These are phyloP conservation scores for Cantharis rustica DNA, from an alignment of 2,888 invertebrate genomes.

Conservation along the genomic window DNA sequence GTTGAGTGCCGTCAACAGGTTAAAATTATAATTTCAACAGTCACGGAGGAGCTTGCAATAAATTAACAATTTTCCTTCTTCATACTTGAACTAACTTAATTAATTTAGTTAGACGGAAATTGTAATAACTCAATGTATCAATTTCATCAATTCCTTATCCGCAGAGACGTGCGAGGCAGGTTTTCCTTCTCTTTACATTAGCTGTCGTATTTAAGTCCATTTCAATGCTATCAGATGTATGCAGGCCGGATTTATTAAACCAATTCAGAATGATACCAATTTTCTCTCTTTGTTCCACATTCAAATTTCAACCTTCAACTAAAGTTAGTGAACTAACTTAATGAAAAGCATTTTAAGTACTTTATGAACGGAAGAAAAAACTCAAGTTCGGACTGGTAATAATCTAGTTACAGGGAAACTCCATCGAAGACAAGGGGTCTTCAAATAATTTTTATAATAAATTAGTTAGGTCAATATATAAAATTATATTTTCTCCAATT, in stretches of 20 bases:
- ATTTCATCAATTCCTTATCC: conserved; percentile 18
- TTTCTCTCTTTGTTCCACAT: conserved; percentile 18
- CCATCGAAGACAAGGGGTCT: no score
- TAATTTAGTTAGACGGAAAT: neutral
- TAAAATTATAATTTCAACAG: neutral
- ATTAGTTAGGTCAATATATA: no score
- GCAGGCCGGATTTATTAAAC: conserved; percentile 23
- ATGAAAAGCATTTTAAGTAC: neutral
- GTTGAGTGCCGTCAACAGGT: neutral
- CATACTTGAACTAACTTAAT: neutral
- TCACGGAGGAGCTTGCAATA: neutral
- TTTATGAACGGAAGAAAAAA: neutral
- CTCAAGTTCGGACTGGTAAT: no score
- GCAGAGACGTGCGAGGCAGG: conserved; percentile 1
- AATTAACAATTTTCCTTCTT: neutral
- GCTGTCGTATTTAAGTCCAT: conserved; percentile 16
- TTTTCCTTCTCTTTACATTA: conserved; percentile 19
- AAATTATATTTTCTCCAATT: no score
- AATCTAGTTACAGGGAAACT: no score
- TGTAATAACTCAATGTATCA: conserved; percentile 7
- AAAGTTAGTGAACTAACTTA: neutral
- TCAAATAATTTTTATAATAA: no score
- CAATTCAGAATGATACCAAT: conserved; percentile 10
- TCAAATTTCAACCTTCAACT: conserved; percentile 10
- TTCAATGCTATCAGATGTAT: conserved; percentile 27